Base-by-base conservation (phyloP, 2,113 vertebrate species). In the Cheirogaleus medius region DNA sequence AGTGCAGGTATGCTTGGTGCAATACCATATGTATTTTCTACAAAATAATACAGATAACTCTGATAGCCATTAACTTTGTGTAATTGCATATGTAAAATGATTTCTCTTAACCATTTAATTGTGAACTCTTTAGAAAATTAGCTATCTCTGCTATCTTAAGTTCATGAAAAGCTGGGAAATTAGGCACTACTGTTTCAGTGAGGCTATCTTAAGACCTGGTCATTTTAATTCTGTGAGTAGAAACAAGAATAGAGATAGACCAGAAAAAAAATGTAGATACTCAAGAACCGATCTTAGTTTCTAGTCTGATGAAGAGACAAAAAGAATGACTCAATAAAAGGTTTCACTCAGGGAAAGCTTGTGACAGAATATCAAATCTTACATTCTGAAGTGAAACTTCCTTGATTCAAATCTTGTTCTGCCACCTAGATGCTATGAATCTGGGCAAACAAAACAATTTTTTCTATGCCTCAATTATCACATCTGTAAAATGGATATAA, bases 121-220 rank as follows among this genome's bases (percentile, higher is more conserved):
- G 27, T 71, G 14, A 56, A 39, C 12, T 39, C 11, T 17, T 60
- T 29, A 6, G 25, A 74, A 92, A 74, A 90, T 84, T 29, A 56
- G 6, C 1, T 87, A 3, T 44, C 27, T 82, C n/a, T 77, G 32
- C 3, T 78, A 23, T 47, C 39, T 71, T 64, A 81, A 74, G 25
- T 39, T 69, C 42, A 63, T n/a, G 25, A 63, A 54, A 5, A 21
- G 1, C 9, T 11, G 0, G 5, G 1, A 5, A 47, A 7, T 37
- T 54, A 34, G 10, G 4, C 8, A 47, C 3, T 18, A 52, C 14
- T 84, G 4, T 73, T 93, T 92, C n/a, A 60, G 6, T 52, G 49
- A 63, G 7, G 3, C 5, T 27, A 23, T 37, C 1, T 82, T 86
- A 63, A n/a, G 12, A 64, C 1, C 2, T 10, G 54, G n/a, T 4